Evolutionary conservation across 2,113 vertebrate genomes (phyloP), one percentile per base, ranked within the genome.

Genomic region (Lophotis ruficrista): DNA sequence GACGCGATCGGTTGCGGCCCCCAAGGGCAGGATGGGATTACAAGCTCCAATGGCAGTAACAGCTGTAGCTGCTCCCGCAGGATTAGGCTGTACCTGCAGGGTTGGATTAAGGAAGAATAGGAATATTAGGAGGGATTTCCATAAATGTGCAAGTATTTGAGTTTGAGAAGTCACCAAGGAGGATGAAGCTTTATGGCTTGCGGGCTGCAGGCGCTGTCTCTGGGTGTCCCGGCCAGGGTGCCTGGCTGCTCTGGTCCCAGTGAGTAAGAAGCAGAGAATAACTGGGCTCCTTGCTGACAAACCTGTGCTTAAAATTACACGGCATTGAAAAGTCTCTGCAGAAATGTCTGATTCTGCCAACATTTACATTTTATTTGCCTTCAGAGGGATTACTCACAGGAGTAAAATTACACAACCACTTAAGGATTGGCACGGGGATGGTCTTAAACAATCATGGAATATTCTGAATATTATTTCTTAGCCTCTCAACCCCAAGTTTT

Each of bases 1-100:
- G 19, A 18, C 6, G 13, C 0, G 0, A 3, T 37, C 6, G 4
- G 21, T 43, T 1, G 1, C 35, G 68, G 66, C 47, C 60, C 28
- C 0, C 1, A 43, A 47, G 61, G 83, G 43, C 60, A 33, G 43
- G 69, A 6, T 19, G 54, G 33, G 57, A 22, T 45, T 56, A 14
- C 30, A 23, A 4, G 35, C 83, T 86, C 83, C 1, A 0, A 5
- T 0, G 25, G 66, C 70, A 66, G 37, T 30, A 57, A 8, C 17
- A 38, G 87, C 56, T 28, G 10, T 3, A 38, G 65, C 19, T 73
- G 41, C 45, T 94, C 28, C 45, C 3, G 1, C 58, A 30, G 54
- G 23, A 31, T 24, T 0, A 0, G 60, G 68, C 80, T 77, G 16
- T 30, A 14, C 13, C 2, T 27, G 77, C 47, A 65, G 30, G 33